Evolutionary conservation across 53 echinoderm and acorn worm species (phyloP).

Genomic region (Crossaster papposus): DNA sequence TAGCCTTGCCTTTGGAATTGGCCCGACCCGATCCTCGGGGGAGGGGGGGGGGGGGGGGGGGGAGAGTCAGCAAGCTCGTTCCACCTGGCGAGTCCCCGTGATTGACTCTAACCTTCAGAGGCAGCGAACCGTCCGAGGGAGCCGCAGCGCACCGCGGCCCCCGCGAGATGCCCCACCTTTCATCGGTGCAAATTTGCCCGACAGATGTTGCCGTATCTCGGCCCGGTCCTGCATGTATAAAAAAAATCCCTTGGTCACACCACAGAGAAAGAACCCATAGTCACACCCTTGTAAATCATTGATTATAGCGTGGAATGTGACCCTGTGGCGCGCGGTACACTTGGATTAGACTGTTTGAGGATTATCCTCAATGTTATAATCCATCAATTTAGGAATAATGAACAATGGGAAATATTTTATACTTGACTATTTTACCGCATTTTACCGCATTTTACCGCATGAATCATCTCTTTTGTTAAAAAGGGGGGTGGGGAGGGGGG

Average conservation of each 20-base stretch:
- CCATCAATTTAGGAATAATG: not conserved
- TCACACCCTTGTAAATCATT: conserved; percentile 13
- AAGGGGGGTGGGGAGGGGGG: too few species aligned
- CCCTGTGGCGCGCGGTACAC: not conserved
- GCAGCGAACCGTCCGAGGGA: conserved; percentile 21
- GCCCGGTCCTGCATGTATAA: not conserved
- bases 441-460: too few species aligned
- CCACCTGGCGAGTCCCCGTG: conserved; percentile 28
- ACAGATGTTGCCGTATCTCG: conserved; percentile 43
- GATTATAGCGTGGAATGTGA: conserved; percentile 16
- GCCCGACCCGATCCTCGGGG: not conserved
- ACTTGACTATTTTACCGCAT: not conserved
- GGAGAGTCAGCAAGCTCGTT: not conserved
- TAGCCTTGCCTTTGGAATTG: too few species aligned
- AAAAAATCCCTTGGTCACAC: not conserved
- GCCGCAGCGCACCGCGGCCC: not conserved
- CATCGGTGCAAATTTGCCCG: conserved; percentile 44
- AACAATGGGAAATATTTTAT: not conserved
- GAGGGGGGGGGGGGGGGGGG: not conserved
- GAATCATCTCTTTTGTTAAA: too few species aligned
- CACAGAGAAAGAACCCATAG: not conserved
- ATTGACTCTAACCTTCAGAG: conserved; percentile 39
- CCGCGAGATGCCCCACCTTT: conserved; percentile 32
- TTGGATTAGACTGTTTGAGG: not conserved
- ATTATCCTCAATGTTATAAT: not conserved